Evolutionary conservation across 2,113 vertebrate genomes (phyloP), one percentile per base, ranked within the genome.

Genomic region (Progne subis): DNA sequence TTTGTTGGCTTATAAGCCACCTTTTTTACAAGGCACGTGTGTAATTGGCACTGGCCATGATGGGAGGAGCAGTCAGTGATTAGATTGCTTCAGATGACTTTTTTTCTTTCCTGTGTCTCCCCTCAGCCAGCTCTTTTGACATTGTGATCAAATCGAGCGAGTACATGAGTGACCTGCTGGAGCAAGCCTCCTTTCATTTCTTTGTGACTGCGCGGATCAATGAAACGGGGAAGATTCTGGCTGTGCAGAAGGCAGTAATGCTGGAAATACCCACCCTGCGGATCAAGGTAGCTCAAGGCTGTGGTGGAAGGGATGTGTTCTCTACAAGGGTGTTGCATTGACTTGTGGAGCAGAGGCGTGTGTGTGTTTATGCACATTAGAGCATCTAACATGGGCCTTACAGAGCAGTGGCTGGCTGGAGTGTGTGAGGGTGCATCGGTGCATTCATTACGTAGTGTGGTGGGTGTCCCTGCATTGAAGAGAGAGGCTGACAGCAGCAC

Each of bases 171-270:
- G 95, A 98, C 19, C 98, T 99, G 95, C 97, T 99, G 96, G 99
- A 99, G 65, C 99, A 99, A 96, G 98, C 98, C 12, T 98, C 98
- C 92, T 98, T 99, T 47, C 97, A 99, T 92, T 99, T 99, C 96
- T 99, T 99, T 14, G 96, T 98, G 69, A 99, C 99, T 0, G 99
- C 99, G 0, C 98, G 98, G 25, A 97, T 99, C 81, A 97, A 98
- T 1, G 98, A 99, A 97, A 98, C 98, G 0, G 96, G 95, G 10
- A 98, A 98, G 82, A 98, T 99, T 64, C 63, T 99, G 96, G 98
- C 98, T 2, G 82, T 94, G 64, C 99, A 99, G 98, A 99, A 98
- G 91, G 96, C 98, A 0, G 24, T 97, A 6, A 50, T 95, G 16
- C 97, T 99, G 94, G 98, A 94, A 65, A 98, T 98, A 56, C 99